Evolutionary conservation across 2,113 vertebrate species (phyloP).

Genomic region (Bolborhynchus lineola): DNA sequence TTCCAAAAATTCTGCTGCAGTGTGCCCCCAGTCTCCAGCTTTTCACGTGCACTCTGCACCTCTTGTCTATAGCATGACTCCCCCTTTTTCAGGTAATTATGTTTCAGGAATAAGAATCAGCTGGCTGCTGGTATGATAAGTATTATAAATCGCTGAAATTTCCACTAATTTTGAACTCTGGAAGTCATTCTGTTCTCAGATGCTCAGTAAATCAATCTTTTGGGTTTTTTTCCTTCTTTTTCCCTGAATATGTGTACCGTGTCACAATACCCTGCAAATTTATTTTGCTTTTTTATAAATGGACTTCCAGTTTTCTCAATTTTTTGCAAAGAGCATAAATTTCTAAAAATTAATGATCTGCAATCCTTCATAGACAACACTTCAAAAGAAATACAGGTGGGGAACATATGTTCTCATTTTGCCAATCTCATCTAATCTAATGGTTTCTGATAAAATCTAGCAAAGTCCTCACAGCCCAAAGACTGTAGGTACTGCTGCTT

Average conservation of each 20-base stretch:
- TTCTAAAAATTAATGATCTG: neutral
- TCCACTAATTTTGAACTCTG: neutral
- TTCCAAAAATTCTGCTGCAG: neutral
- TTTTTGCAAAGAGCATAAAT: neutral
- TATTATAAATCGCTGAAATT: neutral
- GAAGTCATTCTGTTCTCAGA: neutral
- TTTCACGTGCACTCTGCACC: accelerated
- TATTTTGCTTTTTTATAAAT: neutral
- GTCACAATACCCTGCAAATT: neutral
- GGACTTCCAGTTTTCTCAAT: neutral
- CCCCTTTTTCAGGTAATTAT: neutral
- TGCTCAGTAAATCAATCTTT: neutral
- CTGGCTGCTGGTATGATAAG: neutral
- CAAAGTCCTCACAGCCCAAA: neutral
- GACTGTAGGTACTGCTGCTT: neutral
- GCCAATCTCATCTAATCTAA: neutral
- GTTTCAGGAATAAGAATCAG: neutral
- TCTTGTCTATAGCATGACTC: neutral
- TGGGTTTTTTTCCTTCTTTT: neutral
- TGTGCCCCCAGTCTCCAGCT: neutral
- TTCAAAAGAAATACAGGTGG: conserved; percentile 2
- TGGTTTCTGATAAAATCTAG: neutral
- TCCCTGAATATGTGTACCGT: neutral
- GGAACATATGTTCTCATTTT: neutral
- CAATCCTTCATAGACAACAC: neutral